Percentiles rank a stretch among this genome's conserved stretches.
phyloP scores from a whole-genome alignment of 2,113 vertebrate species.

The Mormyrus iriodes region DNA sequence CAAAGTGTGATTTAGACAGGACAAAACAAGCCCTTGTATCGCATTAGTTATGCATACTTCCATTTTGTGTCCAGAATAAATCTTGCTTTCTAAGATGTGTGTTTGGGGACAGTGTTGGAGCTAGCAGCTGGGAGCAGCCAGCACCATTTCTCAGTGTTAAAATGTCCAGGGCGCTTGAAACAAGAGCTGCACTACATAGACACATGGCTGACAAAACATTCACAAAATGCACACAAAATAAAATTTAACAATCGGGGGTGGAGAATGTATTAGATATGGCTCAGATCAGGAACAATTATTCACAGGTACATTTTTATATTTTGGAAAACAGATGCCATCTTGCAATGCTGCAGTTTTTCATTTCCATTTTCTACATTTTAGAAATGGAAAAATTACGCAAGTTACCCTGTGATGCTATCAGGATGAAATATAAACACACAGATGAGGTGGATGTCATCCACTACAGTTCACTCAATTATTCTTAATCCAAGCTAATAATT shows the following conservation, averaged over 20 bases:
- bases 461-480: background rate
- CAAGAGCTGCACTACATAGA: background rate
- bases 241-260: constrained; percentile 17
- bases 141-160: background rate
- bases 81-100: background rate
- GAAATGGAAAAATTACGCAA: background rate
- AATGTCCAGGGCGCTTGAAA: background rate
- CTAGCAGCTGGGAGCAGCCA: background rate
- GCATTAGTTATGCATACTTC: background rate
- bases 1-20: background rate
- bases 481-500: constrained; percentile 23
- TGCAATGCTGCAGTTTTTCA: background rate
- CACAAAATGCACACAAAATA: constrained; percentile 16
- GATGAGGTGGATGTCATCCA: background rate
- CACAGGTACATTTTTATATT: background rate
- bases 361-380: background rate
- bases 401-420: background rate
- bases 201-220: constrained; percentile 5
- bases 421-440: constrained; percentile 7
- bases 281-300: constrained; percentile 65
- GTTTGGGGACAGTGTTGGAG: background rate
- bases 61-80: background rate
- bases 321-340: background rate
- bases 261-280: constrained; percentile 58
- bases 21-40: background rate